Base-by-base conservation (phyloP, 2,113 vertebrate genomes). In the Semicossyphus pulcher region DNA sequence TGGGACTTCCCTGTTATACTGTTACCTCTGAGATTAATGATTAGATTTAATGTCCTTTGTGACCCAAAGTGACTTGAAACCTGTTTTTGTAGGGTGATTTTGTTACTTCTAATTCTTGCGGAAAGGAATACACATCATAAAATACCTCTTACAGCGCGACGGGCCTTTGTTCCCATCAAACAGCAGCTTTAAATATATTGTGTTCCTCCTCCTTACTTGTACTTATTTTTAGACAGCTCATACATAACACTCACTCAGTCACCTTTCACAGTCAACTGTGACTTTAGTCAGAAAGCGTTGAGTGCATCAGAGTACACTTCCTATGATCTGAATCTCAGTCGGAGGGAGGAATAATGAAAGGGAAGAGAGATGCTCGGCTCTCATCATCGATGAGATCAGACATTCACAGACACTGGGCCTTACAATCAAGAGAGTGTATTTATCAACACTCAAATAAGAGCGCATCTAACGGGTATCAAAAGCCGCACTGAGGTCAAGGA, bases 251-350 rank as follows among this genome's bases (percentile, higher is more conserved):
- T 45, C 60, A 67, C 74, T 71, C 73, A 29, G 28, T 80, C 62
- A 72, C 79, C 52, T 81, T 76, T 83, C 42, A 61, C 82, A 63
- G 45, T 76, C 65, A 67, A 75, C 72, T 61, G 69, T 78, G 68
- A 81, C 37, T 69, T 63, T 20, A 48, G 68, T 61, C 48, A 41
- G 45, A 67, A 71, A 63, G 32, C 5, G 4, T 57, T n/a, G 49
- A 42, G 47, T 26, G 49, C 37, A 56, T 70, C 42, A 18, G 23
- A 44, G 37, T 18, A 26, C 45, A 42, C 57, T 67, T 73, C 62
- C 53, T 60, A 8, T 69, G 31, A 45, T n/a, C 28, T 39, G 32
- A 48, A 26, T 47, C 53, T 69, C 26, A n/a, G 31, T n/a, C 16
- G 52, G 58, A 36, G 28, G 41, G 41, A 56, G 20, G 4, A 6